Percentiles rank a stretch among this genome's conserved stretches.
These are phyloP conservation scores for Eira barbara DNA, from an alignment of 2,113 vertebrate species.

Conservation along the genomic window DNA sequence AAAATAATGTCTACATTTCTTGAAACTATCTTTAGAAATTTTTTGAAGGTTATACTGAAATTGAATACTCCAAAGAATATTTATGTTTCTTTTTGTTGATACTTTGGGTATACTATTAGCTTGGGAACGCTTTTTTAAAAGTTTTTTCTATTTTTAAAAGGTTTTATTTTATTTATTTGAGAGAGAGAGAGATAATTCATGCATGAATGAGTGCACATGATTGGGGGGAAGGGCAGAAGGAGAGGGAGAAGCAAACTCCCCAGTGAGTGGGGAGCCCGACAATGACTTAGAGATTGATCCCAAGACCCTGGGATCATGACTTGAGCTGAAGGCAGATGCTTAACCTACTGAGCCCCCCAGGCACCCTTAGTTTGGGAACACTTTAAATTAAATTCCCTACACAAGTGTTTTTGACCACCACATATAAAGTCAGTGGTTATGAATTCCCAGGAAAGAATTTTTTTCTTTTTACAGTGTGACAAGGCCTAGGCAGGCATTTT, in stretches of 20 bases:
- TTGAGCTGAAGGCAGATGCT: not conserved
- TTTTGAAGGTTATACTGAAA: not conserved
- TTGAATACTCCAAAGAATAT: not conserved
- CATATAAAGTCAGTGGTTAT: not conserved
- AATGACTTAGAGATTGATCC: not conserved
- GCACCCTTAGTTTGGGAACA: not conserved
- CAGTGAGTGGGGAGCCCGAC: not conserved
- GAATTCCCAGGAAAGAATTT: not conserved
- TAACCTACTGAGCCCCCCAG: not conserved
- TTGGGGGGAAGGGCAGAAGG: not conserved
- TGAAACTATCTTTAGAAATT: slow-evolving; percentile 17
- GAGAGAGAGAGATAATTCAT: not conserved
- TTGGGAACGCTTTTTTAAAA: not conserved
- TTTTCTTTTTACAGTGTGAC: not conserved
- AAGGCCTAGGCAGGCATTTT: not conserved
- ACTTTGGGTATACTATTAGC: not conserved
- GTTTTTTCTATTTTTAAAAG: not conserved
- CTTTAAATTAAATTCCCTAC: not conserved
- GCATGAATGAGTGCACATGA: too few relatives aligned
- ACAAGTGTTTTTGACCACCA: not conserved
- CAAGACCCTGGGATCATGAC: not conserved
- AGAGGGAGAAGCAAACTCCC: not conserved
- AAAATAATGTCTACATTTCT: not conserved
- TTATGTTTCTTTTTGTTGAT: not conserved
- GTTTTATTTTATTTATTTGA: not conserved